phyloP scores from a whole-genome alignment of 2,113 vertebrate genomes.

The Amphiprion ocellaris region DNA sequence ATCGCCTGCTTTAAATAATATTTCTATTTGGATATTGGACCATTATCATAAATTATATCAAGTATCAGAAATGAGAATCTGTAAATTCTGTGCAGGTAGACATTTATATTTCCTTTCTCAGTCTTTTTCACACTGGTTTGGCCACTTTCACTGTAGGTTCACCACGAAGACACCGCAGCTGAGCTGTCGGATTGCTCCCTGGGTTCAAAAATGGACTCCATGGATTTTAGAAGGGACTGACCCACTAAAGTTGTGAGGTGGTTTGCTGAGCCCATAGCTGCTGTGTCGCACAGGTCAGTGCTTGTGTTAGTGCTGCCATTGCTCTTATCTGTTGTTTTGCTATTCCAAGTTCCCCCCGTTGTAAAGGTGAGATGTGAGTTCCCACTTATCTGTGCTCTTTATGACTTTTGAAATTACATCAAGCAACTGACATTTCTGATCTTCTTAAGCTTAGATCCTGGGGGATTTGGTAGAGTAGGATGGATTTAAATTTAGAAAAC shows the following conservation, averaged over 20 bases:
- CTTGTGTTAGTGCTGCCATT: slow-evolving; percentile 27
- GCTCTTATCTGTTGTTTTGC: slow-evolving; percentile 31
- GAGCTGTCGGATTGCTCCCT: slow-evolving; percentile 25
- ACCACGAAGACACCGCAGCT: background rate
- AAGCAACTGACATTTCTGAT: slow-evolving; percentile 13
- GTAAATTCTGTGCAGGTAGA: background rate
- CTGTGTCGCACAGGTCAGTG: slow-evolving; percentile 37
- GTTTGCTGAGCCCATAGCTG: slow-evolving; percentile 43
- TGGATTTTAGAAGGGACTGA: slow-evolving; percentile 50
- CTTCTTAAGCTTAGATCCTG: background rate
- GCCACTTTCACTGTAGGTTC: background rate
- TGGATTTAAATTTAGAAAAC: slow-evolving; percentile 4
- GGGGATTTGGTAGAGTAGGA: background rate
- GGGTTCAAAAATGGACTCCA: slow-evolving; percentile 33
- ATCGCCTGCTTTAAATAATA: background rate
- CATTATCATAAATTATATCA: background rate
- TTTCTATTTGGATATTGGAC: background rate
- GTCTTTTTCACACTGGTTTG: slow-evolving; percentile 1
- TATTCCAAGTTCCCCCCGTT: background rate
- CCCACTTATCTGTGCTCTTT: background rate
- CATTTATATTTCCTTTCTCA: background rate
- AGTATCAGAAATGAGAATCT: background rate
- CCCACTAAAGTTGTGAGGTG: slow-evolving; percentile 47
- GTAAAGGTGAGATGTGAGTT: slow-evolving; percentile 1
- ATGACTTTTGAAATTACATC: background rate